Evolutionary conservation across 2,113 vertebrate genomes (phyloP), one percentile per base, ranked within the genome.

Genomic region (Typhlomys cinereus): DNA sequence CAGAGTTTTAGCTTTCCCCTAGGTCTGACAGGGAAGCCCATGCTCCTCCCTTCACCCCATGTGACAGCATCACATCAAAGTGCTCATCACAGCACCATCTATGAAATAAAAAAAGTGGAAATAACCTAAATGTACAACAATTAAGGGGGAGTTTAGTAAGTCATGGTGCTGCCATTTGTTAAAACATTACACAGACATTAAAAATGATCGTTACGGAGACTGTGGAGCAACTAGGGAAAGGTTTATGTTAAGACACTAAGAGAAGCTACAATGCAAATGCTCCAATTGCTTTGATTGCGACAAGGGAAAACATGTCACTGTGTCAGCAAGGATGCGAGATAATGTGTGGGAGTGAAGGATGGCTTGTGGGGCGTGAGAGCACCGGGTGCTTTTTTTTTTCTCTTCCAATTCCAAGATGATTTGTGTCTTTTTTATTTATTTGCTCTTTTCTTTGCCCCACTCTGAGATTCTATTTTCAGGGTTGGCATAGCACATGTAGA

Each of bases 151-250:
- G 95, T 93, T 96, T 83, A 96, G 84, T 89, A 95, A 96, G 95
- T 95, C 85, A 87, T 34, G n/a, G 20, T 48, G 50, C n/a, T 92
- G 94, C 84, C 84, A 85, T 96, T 96, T 96, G 94, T 96, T 94
- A 93, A 91, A 96, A 87, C 96, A 94, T 96, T 96, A 96, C 31
- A 89, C 66, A 94, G 76, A 94, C 96, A 96, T 94, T 96, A 94
- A 94, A 96, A 96, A 75, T 89, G 93, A 96, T 96, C 89, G 85
- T 95, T 96, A 92, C 18, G 62, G 69, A 96, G 86, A 87, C 87
- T 74, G 87, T 78, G 86, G 79, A 93, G 89, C 73, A 93, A 96
- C 95, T 93, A 84, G 62, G 94, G 84, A 81, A 91, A 96, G 92
- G 95, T 96, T 97, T 96, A 97, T 85, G 93, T 78, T 93, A 93